Evolutionary conservation across 2,888 invertebrate species (phyloP), one percentile per base, ranked within the genome.

Genomic region (Harpagoxenus sublaevis): DNA sequence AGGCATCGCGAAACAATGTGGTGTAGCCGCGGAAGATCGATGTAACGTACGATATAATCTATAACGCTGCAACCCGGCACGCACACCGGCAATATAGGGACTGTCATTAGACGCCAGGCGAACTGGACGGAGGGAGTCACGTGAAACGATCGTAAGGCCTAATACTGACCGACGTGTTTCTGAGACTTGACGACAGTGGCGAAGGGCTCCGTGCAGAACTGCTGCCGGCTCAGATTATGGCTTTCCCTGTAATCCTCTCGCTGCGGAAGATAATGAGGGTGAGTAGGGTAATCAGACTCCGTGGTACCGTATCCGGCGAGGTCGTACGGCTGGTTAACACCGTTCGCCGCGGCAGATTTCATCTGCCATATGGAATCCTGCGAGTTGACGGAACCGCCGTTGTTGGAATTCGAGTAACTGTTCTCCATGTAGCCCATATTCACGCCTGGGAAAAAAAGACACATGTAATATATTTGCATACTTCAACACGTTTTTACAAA

Each of bases 351-450:
- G 0, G 97, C 97, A 96, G 97, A 97, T 95, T 98, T 98, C 96
- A 98, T 97, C 95, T 98, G 98, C 98, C 99, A 98, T 93, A 99
- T 95, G 57, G 98, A 98, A 95, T 98, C 98, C 95, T 98, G 98
- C 5, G 98, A 98, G 96, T 99, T 98, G 84, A 98, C 98, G 92
- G 98, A 98, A 90, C 98, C 98, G n/a, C 98, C 98, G 95, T 98
- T 98, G 96, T 98, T 98, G 85, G 98, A 98, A 95, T 98, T 98
- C 85, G 98, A 98, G 95, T 98, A 98, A 95, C 98, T 98, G 95
- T 98, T 98, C 95, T 98, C 98, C 95, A 98, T 97, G 95, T 98
- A 98, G 88, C 97, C 98, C 97, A 98, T 98, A 95, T 98, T 98
- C 88, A 97, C 97, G 97, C 98, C 98, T 98, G 95, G 15, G 95